Evolutionary conservation across 2,888 invertebrate species (phyloP).

Genomic region (Phytoseiulus persimilis): DNA sequence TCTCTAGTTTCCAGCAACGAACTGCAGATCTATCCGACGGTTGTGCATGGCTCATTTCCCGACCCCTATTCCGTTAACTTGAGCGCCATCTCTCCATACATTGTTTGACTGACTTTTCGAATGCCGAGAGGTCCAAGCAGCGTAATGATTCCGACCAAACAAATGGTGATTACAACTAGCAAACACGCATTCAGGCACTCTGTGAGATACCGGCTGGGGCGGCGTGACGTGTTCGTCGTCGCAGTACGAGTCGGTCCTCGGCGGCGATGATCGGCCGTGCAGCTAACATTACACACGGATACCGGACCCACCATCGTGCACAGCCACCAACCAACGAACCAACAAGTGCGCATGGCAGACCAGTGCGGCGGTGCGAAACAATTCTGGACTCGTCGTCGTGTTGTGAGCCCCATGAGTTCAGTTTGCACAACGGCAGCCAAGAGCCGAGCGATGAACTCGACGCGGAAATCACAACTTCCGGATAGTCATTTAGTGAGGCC

Average conservation of each 20-base stretch:
- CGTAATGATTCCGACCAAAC: not conserved
- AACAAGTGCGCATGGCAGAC: not conserved
- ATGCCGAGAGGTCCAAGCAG: too few relatives aligned
- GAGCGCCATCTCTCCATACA: too few relatives aligned
- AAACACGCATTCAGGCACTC: not conserved
- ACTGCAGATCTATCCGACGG: not conserved
- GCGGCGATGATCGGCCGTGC: not conserved
- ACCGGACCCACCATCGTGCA: not conserved
- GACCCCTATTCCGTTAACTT: too few relatives aligned
- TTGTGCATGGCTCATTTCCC: not conserved
- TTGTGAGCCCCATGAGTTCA: not conserved
- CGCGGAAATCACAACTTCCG: not conserved
- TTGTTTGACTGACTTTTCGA: too few relatives aligned
- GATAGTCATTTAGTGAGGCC: not conserved
- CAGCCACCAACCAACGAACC: not conserved
- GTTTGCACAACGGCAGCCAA: not conserved
- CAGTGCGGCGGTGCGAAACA: not conserved
- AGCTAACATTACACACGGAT: not conserved
- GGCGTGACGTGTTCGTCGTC: not conserved
- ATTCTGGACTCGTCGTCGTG: not conserved
- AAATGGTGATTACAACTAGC: not conserved
- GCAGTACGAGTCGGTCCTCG: not conserved
- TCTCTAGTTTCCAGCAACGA: not conserved
- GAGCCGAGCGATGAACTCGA: not conserved
- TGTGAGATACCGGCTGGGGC: not conserved